Evolutionary conservation across 2,797 vertebrate genomes (phyloP).

Genomic region (Neoniphon sammara): DNA sequence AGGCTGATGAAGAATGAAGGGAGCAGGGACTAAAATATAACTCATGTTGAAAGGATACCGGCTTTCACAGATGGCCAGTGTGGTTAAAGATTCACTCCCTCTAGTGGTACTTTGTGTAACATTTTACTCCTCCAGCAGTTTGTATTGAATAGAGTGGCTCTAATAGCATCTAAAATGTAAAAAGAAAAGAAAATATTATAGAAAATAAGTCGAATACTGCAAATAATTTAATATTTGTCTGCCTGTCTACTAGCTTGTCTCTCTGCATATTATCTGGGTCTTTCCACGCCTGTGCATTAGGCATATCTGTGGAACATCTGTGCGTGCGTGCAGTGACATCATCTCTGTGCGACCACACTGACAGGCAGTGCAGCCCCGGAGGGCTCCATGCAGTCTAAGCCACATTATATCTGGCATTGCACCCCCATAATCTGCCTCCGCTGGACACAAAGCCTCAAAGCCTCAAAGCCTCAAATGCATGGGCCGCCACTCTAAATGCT

Average conservation of each 20-base stretch:
- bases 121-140: not conserved
- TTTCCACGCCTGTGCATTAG: not conserved
- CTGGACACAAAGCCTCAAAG: slow-evolving; percentile 63
- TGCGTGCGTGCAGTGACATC: slow-evolving; percentile 69
- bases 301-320: slow-evolving; percentile 50
- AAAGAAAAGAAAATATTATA: not conserved
- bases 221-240: slow-evolving; percentile 8
- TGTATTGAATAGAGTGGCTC: not conserved
- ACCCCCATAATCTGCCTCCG: slow-evolving; percentile 80
- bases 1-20: slow-evolving; percentile 45
- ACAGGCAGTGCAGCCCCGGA: slow-evolving; percentile 64
- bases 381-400: slow-evolving; percentile 80
- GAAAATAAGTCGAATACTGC: not conserved
- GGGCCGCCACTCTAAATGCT: slow-evolving; percentile 64
- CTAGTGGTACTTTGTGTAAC: slow-evolving; percentile 65
- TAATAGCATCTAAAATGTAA: not conserved
- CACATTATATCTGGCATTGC: slow-evolving; percentile 80
- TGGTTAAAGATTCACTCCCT: slow-evolving; percentile 61
- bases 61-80: slow-evolving; percentile 44
- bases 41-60: slow-evolving; percentile 54
- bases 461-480: slow-evolving; percentile 80
- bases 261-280: not conserved
- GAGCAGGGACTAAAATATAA: slow-evolving; percentile 45
- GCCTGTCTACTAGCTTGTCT: too few relatives aligned
- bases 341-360: slow-evolving; percentile 74